Evolutionary conservation across 2,113 vertebrate species (phyloP).

Genomic region (Pimephales promelas): DNA sequence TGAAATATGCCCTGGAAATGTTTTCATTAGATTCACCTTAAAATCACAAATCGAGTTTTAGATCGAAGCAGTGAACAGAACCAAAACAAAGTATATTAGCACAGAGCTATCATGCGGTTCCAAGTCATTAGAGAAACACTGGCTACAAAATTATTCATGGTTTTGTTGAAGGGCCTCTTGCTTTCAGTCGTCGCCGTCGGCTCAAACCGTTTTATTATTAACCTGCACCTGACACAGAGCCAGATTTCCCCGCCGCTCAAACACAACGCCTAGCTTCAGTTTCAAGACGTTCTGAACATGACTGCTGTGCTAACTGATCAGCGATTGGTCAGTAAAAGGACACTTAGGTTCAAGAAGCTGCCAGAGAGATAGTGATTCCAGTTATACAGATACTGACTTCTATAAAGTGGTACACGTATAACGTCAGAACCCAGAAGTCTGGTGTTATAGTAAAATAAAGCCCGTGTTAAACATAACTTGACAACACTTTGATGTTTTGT

Average conservation of each 20-base stretch:
- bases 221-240: slow-evolving; percentile 38
- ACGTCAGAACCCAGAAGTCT: too few relatives aligned
- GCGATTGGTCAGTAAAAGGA: slow-evolving; percentile 23
- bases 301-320: not conserved
- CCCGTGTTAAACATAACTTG: too few relatives aligned
- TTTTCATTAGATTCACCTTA: not conserved
- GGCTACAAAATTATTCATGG: slow-evolving; percentile 58
- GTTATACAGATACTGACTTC: not conserved
- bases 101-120: slow-evolving; percentile 1
- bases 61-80: not conserved
- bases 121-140: slow-evolving; percentile 33
- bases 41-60: not conserved
- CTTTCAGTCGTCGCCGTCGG: slow-evolving; percentile 40
- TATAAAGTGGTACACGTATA: too few relatives aligned
- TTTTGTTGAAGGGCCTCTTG: slow-evolving; percentile 28
- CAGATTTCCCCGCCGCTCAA: not conserved
- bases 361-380: slow-evolving; percentile 4
- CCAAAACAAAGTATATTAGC: not conserved
- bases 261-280: not conserved
- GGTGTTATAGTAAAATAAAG: too few relatives aligned
- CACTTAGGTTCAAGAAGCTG: slow-evolving; percentile 36
- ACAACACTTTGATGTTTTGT: too few relatives aligned
- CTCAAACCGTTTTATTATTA: slow-evolving; percentile 66
- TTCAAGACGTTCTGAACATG: not conserved
- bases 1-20: not conserved